Conservation (phyloP, 2,888 invertebrate genomes). For the Eristalinus aeneus region DNA sequence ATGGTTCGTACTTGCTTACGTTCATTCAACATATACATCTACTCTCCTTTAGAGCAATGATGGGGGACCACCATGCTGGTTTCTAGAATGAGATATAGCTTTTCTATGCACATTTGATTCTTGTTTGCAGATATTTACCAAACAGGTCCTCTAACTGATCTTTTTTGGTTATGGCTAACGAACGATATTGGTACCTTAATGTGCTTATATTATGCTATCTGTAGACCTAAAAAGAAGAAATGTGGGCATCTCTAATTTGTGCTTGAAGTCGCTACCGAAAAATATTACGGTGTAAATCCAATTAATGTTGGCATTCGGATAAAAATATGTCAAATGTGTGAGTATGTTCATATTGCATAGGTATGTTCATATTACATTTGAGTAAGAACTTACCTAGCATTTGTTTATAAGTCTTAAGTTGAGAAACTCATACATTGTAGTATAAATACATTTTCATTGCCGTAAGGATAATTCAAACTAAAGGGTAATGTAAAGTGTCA, state of each 20-base stretch:
- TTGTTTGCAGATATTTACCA: neutral
- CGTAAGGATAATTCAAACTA: too few species aligned
- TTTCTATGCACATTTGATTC: neutral
- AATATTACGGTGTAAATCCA: neutral
- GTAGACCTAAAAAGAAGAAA: neutral
- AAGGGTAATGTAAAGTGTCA: too few species aligned
- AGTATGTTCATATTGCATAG: neutral
- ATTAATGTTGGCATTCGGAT: neutral
- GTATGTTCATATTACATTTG: neutral
- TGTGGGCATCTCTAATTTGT: neutral
- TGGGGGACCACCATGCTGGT: neutral
- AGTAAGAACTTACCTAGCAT: too few species aligned
- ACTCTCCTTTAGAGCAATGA: too few species aligned
- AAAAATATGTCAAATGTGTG: slow-evolving; percentile 4
- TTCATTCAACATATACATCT: neutral
- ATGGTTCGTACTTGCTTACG: neutral
- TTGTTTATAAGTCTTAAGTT: too few species aligned
- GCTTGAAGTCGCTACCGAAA: neutral
- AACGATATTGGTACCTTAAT: too few species aligned
- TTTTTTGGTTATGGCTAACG: neutral
- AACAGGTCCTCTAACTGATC: neutral
- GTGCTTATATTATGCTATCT: neutral
- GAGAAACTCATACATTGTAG: too few species aligned
- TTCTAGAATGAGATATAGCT: neutral
- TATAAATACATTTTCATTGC: too few species aligned